A percentile compares a stretch with the other conserved stretches of the same genome.
Conservation (phyloP, 2,113 vertebrate genomes). For the Myotis yumanensis region DNA sequence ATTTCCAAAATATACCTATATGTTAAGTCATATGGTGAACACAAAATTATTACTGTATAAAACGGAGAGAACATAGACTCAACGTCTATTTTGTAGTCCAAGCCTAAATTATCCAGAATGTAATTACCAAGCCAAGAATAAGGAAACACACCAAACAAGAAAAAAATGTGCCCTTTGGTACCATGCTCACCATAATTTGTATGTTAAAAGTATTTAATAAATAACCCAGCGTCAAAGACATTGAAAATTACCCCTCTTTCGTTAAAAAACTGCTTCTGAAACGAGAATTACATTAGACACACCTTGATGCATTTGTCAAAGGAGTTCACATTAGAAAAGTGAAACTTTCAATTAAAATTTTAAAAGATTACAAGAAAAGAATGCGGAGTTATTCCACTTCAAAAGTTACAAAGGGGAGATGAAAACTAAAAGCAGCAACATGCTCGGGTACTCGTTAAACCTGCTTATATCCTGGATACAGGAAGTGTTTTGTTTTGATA, state of each 20-base stretch:
- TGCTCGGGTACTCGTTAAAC: neutral
- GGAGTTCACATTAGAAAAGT: constrained; percentile 23
- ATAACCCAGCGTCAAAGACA: constrained; percentile 29
- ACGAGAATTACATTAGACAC: constrained; percentile 35
- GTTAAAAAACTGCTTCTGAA: constrained; percentile 50
- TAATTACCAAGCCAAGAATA: constrained; percentile 59
- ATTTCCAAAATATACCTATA: neutral
- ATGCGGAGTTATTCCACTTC: constrained; percentile 38
- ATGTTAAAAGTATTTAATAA: constrained; percentile 54
- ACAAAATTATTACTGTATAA: neutral
- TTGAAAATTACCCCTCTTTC: constrained; percentile 50
- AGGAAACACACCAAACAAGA: constrained; percentile 41
- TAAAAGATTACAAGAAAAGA: constrained; percentile 60
- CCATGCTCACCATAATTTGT: constrained; percentile 11
- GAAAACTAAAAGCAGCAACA: constrained; percentile 42
- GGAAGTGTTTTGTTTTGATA: constrained; percentile 68
- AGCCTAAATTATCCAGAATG: constrained; percentile 40
- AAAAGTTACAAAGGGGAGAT: constrained; percentile 35
- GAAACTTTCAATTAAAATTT: constrained; percentile 55
- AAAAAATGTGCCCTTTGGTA: constrained; percentile 27
- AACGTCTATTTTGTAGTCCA: neutral
- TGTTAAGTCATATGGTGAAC: neutral
- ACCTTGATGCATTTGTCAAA: constrained; percentile 34
- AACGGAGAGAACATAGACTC: neutral
- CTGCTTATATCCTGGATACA: constrained; percentile 48